Evolutionary conservation across 1,140 invertebrate genomes (phyloP).

Genomic region (Aphaenogaster floridana): DNA sequence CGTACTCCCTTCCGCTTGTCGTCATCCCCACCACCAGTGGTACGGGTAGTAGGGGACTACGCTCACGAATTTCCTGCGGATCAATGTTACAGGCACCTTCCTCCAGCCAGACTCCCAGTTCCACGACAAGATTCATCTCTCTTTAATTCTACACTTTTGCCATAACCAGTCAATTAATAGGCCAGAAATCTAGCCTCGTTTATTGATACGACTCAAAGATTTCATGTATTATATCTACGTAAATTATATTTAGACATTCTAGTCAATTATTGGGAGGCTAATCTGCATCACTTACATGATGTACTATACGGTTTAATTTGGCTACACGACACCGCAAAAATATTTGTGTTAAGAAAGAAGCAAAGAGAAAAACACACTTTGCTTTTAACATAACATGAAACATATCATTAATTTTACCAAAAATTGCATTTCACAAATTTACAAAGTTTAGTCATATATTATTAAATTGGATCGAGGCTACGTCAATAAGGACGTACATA

Average conservation of each 20-base stretch:
- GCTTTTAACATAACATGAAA: background rate
- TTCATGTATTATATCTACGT: background rate
- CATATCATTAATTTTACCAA: background rate
- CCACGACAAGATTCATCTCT: slow-evolving; percentile 20
- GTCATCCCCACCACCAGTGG: slow-evolving; percentile 64
- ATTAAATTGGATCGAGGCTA: background rate
- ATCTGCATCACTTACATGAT: background rate
- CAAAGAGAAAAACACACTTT: background rate
- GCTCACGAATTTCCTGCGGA: slow-evolving; percentile 62
- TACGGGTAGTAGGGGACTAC: slow-evolving; percentile 67
- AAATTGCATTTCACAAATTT: no score
- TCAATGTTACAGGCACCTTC: slow-evolving; percentile 61
- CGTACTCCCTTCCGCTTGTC: slow-evolving; percentile 32
- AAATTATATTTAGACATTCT: background rate
- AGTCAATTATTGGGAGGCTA: background rate
- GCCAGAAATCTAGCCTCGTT: background rate
- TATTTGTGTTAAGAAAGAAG: background rate
- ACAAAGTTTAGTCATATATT: background rate
- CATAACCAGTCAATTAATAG: slow-evolving; percentile 9
- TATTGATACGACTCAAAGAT: background rate
- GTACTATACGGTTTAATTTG: background rate
- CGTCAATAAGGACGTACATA: background rate
- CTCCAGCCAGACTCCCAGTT: slow-evolving; percentile 59
- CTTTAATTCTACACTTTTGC: background rate
- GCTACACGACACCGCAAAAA: background rate